These are phyloP conservation scores for Drosophila trapezifrons DNA, from an alignment of 1,140 invertebrate genomes.

Conservation along the genomic window DNA sequence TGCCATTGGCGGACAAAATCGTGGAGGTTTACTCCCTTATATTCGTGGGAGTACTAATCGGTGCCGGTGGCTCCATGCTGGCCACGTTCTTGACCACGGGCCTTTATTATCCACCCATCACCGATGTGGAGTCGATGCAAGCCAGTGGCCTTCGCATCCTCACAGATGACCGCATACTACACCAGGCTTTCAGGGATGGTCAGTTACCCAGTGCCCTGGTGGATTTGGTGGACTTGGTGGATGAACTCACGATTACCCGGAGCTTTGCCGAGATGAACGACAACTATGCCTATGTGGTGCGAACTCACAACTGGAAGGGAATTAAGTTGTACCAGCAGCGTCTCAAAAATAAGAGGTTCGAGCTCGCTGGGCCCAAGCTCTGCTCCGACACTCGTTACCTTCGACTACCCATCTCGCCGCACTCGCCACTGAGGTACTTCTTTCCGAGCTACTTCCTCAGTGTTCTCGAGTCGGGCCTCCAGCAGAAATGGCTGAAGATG, in stretches of 20 bases:
- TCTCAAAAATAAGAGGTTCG: background rate
- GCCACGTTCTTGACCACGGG: conserved; percentile 17
- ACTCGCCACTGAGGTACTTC: background rate
- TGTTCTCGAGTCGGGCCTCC: background rate
- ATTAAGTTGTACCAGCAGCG: conserved; percentile 12
- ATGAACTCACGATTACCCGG: background rate
- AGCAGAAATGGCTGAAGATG: conserved; percentile 1
- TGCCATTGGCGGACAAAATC: conserved; percentile 16
- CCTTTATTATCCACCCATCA: background rate
- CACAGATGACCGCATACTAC: background rate
- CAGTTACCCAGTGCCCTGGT: background rate
- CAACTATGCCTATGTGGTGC: conserved; percentile 17
- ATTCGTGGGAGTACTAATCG: background rate
- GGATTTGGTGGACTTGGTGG: conserved; percentile 13
- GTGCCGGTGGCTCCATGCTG: background rate
- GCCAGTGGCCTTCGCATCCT: conserved; percentile 36
- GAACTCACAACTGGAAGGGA: background rate
- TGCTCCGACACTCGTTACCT: background rate
- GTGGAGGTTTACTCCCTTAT: background rate
- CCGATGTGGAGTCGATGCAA: conserved; percentile 4
- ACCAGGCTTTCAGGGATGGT: background rate
- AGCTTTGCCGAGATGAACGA: background rate
- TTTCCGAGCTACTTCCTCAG: background rate
- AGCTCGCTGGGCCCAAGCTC: background rate
- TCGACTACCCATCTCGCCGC: background rate